Evolutionary conservation across 2,797 vertebrate species (phyloP), one percentile per base, ranked within the genome.

Genomic region (Gymnoscopelus braueri): DNA sequence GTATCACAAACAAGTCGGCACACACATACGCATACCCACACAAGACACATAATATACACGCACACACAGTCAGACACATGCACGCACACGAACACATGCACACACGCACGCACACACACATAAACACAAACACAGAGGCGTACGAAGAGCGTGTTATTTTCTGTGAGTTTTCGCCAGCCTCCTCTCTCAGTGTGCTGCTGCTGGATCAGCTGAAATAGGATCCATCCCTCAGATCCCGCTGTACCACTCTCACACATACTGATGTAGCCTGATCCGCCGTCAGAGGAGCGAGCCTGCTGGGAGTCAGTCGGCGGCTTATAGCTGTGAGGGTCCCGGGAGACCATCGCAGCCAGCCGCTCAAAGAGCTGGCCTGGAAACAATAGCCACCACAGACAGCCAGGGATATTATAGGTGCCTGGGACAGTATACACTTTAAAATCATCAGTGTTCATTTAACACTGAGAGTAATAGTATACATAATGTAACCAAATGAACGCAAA

Each of bases 191-290:
- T 29, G 26, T 3, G 26, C 26, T 19, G 82, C 7, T 91, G 91
- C 93, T 90, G 87, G 85, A 93, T 94, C 92, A 94, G 93, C 93
- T 92, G 92, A 93, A 94, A 94, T 87, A 74, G 78, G 91, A 93
- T 90, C 91, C 86, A 80, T 86, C 79, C 81, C 81, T 89, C 81
- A 90, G 89, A 91, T 91, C 89, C 85, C 39, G 35, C 80, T 85
- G 89, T 87, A 88, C 89, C 84, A 10, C 39, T 88, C 89, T 91
- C 85, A 84, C 84, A 87, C 89, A 89, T 86, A 91, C 89, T 91
- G 89, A 93, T 86, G 86, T 84, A 90, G 88, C 82, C 90, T 91
- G 92, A 93, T 92, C 91, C 88, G 81, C 87, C 85, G 89, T 91
- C 90, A 90, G 88, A 74, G 14, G 84, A 90, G 89, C 85, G 60